Evolutionary conservation across 2,113 vertebrate species (phyloP), one percentile per base, ranked within the genome.

Genomic region (Tonatia bakeri): DNA sequence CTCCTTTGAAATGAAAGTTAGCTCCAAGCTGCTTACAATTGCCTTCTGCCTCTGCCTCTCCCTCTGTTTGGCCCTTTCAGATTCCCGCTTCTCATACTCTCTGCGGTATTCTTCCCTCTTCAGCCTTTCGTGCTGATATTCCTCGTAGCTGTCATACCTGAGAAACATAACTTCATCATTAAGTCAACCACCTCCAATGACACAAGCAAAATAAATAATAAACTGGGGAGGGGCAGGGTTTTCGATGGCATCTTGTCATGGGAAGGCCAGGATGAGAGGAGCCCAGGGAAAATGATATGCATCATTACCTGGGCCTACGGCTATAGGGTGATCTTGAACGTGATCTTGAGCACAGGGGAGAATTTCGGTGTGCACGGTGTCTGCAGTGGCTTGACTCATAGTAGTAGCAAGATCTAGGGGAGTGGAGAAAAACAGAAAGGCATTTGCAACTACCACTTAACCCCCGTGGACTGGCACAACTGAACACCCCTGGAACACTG

Each of bases 81-180:
- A 99, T 98, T 99, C 99, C 97, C 99, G 99, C 98, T 99, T 99
- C 98, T 99, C 99, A 96, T 99, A 99, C 97, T 99, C 99, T 97
- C 98, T 99, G 96, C 98, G 99, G 96, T 99, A 99, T 97, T 99
- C 99, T 98, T 99, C 99, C 98, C 99, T 99, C 98, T 99, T 99
- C 98, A 99, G 99, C 98, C 98, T 98, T 98, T 99, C 99, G 56
- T 99, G 99, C 98, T 99, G 99, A 98, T 99, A 99, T 70, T 99
- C 99, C 98, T 99, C 99, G 81, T 99, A 99, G 98, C 99, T 99
- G 99, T 99, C 99, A 97, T 99, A 99, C 99, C 99, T 99, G 98
- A 94, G 97, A 98, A 98, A 98, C 96, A 98, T 5, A 98, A 98
- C 94, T 96, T 87, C 94, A 97, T 98, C 96, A 98, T 97, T 98